A percentile compares a stretch with the other conserved stretches of the same genome.
Evolutionary conservation across 2,888 invertebrate genomes (phyloP).

Genomic region (Iphiclides podalirius): DNA sequence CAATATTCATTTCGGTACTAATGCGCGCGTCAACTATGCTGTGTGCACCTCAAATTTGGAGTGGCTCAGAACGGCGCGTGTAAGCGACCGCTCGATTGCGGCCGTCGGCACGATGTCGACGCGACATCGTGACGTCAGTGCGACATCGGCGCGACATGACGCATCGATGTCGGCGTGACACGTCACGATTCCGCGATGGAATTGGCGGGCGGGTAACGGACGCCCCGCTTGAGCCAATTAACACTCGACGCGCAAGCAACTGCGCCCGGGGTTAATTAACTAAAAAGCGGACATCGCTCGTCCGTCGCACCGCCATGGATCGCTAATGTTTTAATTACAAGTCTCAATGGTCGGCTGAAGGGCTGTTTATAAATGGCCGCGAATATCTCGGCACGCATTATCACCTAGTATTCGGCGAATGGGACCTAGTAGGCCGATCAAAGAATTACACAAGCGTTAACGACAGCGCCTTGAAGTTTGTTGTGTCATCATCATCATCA

Average conservation of each 20-base stretch:
- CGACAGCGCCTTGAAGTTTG: too few relatives aligned
- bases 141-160: neutral
- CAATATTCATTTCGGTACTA: neutral
- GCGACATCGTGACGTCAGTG: slow-evolving; percentile 1
- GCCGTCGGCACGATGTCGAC: slow-evolving; percentile 3
- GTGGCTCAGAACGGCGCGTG: too few relatives aligned
- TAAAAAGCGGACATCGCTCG: slow-evolving; percentile 2
- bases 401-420: too few relatives aligned
- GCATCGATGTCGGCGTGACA: too few relatives aligned
- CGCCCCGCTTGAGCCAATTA: slow-evolving; percentile 9
- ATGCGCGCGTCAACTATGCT: neutral
- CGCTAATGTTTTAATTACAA: neutral
- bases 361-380: neutral
- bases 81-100: slow-evolving; percentile 1
- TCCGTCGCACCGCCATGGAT: neutral
- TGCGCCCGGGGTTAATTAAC: slow-evolving; percentile 5
- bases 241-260: slow-evolving; percentile 6
- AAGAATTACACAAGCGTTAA: too few relatives aligned
- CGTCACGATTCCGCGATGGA: too few relatives aligned
- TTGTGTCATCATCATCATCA: too few relatives aligned
- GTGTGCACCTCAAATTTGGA: too few relatives aligned
- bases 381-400: too few relatives aligned
- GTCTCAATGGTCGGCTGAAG: neutral
- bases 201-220: too few relatives aligned
- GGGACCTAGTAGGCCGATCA: too few relatives aligned